A percentile compares a stretch with the other conserved stretches of the same genome.
Conservation (phyloP, 2,888 invertebrate species). For the Hymenopus coronatus region DNA sequence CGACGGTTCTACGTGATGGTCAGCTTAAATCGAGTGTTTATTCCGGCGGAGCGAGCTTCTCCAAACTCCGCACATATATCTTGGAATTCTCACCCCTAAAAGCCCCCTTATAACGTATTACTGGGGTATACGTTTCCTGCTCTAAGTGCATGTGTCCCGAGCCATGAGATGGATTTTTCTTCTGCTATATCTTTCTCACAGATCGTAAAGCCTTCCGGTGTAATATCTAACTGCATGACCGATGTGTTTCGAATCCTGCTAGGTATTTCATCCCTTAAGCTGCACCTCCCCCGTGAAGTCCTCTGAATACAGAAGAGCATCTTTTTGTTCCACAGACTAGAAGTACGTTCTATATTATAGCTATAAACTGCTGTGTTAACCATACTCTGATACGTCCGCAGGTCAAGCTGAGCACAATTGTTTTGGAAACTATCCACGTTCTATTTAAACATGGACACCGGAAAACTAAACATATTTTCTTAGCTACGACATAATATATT, state of each 20-base stretch:
- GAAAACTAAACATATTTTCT: too few relatives aligned
- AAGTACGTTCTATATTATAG: not conserved
- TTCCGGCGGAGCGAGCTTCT: constrained; percentile 6
- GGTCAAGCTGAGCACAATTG: too few relatives aligned
- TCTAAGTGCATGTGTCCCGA: not conserved
- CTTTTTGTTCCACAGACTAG: not conserved
- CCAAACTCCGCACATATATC: not conserved
- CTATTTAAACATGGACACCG: too few relatives aligned
- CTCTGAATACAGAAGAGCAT: not conserved
- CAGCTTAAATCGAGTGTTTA: constrained; percentile 24
- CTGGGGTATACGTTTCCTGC: constrained; percentile 1
- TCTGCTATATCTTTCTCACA: constrained; percentile 11
- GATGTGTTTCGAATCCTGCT: constrained; percentile 5
- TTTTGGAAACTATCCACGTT: too few relatives aligned
- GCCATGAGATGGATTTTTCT: not conserved
- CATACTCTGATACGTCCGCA: too few relatives aligned
- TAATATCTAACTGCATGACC: constrained; percentile 8
- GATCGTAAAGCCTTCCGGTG: constrained; percentile 14
- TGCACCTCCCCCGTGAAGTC: not conserved
- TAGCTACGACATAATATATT: too few relatives aligned
- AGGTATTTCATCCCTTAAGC: not conserved
- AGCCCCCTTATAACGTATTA: constrained; percentile 15
- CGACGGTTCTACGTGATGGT: constrained; percentile 6
- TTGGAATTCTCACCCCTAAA: not conserved
- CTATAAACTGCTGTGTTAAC: not conserved